A percentile compares a stretch with the other conserved stretches of the same genome.
phyloP scores from a whole-genome alignment of 30 jellyfish, hydroid and myxozoan species.

The Aurelia sp. region DNA sequence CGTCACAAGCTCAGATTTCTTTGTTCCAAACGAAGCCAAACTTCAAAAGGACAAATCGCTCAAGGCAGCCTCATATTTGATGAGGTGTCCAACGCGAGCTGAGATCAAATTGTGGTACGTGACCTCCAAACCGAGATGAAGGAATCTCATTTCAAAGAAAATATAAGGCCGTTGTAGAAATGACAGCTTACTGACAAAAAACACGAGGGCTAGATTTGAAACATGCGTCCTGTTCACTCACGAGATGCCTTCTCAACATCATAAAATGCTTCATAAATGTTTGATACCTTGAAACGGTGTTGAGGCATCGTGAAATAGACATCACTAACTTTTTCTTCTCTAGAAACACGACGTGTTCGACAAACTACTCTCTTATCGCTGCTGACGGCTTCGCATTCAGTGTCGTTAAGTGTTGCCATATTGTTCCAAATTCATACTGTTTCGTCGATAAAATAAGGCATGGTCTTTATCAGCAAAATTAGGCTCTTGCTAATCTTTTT shows the following conservation, averaged over 20 bases:
- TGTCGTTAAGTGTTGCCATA: background rate
- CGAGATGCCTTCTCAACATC: background rate
- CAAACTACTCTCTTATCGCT: slow-evolving; percentile 34
- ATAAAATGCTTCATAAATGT: background rate
- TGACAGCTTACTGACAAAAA: background rate
- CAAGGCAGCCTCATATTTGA: too few relatives aligned
- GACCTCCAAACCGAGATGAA: background rate
- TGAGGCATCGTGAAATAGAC: slow-evolving; percentile 48
- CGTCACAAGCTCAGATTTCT: too few relatives aligned
- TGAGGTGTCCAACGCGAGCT: too few relatives aligned
- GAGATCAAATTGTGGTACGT: too few relatives aligned
- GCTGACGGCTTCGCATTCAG: slow-evolving; percentile 9
- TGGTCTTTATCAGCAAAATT: too few relatives aligned
- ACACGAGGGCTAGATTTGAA: background rate
- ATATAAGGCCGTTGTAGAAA: background rate
- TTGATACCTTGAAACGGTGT: slow-evolving; percentile 36
- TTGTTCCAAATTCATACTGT: too few relatives aligned
- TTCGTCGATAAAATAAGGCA: too few relatives aligned
- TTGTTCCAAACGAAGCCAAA: too few relatives aligned
- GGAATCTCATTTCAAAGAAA: slow-evolving; percentile 5
- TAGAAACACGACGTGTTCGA: slow-evolving; percentile 57
- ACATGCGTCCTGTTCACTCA: background rate
- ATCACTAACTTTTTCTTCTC: slow-evolving; percentile 66
- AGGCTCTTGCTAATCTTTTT: too few relatives aligned
- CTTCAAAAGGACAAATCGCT: too few relatives aligned